phyloP scores from a whole-genome alignment of 2,113 vertebrate species.

The Silurus glanis region DNA sequence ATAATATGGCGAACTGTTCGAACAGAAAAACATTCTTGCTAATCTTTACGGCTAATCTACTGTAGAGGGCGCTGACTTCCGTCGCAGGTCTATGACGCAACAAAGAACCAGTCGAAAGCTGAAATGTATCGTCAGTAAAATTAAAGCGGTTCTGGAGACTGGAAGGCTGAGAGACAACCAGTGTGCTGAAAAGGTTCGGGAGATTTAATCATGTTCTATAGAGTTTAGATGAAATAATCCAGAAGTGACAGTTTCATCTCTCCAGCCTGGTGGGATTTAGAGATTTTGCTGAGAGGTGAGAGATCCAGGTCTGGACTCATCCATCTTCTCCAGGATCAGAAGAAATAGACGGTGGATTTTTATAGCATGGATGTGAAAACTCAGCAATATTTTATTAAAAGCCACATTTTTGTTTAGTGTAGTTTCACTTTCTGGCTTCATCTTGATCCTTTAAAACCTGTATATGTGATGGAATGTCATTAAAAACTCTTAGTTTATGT shows the following conservation, averaged over 20 bases:
- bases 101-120: not conserved
- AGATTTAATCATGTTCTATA: too few species aligned
- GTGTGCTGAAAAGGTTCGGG: too few species aligned
- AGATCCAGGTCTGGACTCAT: not conserved
- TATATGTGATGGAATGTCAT: not conserved
- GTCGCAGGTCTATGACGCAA: not conserved
- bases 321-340: too few species aligned
- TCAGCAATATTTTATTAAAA: too few species aligned
- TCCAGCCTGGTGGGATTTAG: not conserved
- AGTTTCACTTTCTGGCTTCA: not conserved
- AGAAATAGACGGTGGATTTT: too few species aligned
- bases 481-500: too few species aligned
- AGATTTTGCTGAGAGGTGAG: not conserved
- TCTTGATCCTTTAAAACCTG: not conserved
- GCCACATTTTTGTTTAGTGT: too few species aligned
- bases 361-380: too few species aligned
- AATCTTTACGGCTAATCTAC: not conserved
- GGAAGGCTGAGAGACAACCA: too few species aligned
- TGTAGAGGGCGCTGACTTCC: not conserved
- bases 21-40: not conserved
- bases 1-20: not conserved
- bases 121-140: too few species aligned
- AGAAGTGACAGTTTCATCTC: not conserved
- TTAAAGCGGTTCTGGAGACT: too few species aligned
- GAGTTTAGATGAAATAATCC: not conserved